phyloP scores from a whole-genome alignment of 2,888 invertebrate genomes.

The Chrysodeixis includens region DNA sequence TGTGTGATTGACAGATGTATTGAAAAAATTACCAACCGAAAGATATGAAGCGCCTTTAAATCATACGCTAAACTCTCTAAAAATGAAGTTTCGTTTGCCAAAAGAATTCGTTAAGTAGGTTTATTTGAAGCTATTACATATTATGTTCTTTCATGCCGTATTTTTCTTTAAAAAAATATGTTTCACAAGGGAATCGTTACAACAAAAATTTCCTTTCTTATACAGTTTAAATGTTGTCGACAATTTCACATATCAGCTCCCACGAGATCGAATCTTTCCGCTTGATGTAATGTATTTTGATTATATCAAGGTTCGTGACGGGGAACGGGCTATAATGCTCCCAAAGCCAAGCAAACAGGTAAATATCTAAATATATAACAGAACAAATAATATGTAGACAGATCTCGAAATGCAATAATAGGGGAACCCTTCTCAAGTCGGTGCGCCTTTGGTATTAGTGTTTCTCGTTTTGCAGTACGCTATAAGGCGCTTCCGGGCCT shows the following conservation, averaged over 20 bases:
- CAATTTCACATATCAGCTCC: slow-evolving; percentile 5
- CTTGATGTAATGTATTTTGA: slow-evolving; percentile 30
- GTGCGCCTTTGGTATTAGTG: slow-evolving; percentile 39
- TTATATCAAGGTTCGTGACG: slow-evolving; percentile 27
- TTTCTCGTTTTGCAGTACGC: slow-evolving; percentile 35
- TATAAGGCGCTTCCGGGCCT: slow-evolving; percentile 45
- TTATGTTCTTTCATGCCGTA: not conserved
- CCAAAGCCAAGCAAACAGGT: slow-evolving; percentile 15
- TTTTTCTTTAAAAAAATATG: not conserved
- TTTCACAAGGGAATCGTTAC: not conserved
- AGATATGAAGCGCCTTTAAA: slow-evolving; percentile 37
- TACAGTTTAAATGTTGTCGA: not conserved
- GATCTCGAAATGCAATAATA: slow-evolving; percentile 45
- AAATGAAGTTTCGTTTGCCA: slow-evolving; percentile 31
- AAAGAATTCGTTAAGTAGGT: slow-evolving; percentile 21
- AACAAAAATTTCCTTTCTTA: not conserved
- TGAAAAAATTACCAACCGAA: slow-evolving; percentile 23
- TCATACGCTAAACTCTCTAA: slow-evolving; percentile 38
- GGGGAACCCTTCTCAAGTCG: slow-evolving; percentile 48
- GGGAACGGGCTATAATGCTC: slow-evolving; percentile 7
- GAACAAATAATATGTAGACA: slow-evolving; percentile 35
- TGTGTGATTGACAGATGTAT: slow-evolving; percentile 28
- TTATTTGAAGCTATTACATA: not conserved
- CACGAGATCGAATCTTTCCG: slow-evolving; percentile 15
- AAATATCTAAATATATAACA: slow-evolving; percentile 34